Conservation (phyloP, 2,113 vertebrate species). For the Dunckerocampus dactyliophorus region DNA sequence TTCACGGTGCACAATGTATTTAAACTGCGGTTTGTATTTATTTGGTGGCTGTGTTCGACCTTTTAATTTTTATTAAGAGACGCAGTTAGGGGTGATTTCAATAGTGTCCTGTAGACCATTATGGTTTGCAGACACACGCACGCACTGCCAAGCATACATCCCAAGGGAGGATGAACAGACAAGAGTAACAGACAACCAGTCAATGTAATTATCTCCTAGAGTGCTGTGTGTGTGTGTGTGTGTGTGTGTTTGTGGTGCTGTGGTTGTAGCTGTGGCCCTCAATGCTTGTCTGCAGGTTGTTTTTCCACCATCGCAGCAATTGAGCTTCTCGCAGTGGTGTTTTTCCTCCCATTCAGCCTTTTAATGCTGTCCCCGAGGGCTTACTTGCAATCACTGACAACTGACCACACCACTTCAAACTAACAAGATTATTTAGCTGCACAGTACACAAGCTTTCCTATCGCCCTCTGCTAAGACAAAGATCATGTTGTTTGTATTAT, state of each 20-base stretch:
- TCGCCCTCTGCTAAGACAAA: slow-evolving; percentile 2
- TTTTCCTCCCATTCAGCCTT: slow-evolving; percentile 59
- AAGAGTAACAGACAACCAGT: slow-evolving; percentile 47
- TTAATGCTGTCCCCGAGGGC: slow-evolving; percentile 57
- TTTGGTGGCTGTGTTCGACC: slow-evolving; percentile 33
- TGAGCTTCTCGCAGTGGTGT: slow-evolving; percentile 43
- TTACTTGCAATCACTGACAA: slow-evolving; percentile 58
- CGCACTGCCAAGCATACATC: slow-evolving; percentile 16
- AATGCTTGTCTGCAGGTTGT: slow-evolving; percentile 56
- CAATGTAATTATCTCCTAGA: slow-evolving; percentile 72
- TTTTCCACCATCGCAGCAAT: slow-evolving; percentile 45
- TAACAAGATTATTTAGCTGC: slow-evolving; percentile 57
- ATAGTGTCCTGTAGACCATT: slow-evolving; percentile 16
- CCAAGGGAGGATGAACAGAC: slow-evolving; percentile 56
- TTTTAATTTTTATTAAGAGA: slow-evolving; percentile 35
- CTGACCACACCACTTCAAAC: slow-evolving; percentile 59
- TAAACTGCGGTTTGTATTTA: slow-evolving; percentile 32
- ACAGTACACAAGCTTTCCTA: slow-evolving; percentile 1
- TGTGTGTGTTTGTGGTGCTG: slow-evolving; percentile 36
- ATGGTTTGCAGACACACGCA: slow-evolving; percentile 14
- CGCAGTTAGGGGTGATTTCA: slow-evolving; percentile 25
- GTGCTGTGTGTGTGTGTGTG: slow-evolving; percentile 39
- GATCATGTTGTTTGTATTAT: slow-evolving; percentile 5
- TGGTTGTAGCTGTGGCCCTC: slow-evolving; percentile 50
- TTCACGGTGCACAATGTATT: slow-evolving; percentile 34